phyloP scores from a whole-genome alignment of 2,797 vertebrate species.

The Pelobates cultripes region DNA sequence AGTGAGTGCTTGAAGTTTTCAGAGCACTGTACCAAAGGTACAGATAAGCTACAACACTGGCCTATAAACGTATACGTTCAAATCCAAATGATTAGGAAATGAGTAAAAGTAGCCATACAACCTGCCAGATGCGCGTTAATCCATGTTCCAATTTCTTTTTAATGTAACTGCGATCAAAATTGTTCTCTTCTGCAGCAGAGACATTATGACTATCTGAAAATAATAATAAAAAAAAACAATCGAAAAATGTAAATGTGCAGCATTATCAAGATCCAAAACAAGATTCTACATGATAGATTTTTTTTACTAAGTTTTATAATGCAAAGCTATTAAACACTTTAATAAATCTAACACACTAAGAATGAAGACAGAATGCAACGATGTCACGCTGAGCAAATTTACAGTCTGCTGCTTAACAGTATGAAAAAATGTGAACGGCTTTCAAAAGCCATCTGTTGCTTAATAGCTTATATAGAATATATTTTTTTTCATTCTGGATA shows the following conservation, averaged over 20 bases:
- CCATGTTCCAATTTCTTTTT: constrained; percentile 97
- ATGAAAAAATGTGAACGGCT: not conserved
- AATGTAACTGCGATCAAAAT: constrained; percentile 91
- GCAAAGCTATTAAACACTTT: not conserved
- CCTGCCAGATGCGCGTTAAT: constrained; percentile 97
- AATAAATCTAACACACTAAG: not conserved
- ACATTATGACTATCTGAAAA: constrained; percentile 76
- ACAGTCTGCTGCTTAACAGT: not conserved
- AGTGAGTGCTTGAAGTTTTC: no score
- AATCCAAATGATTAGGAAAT: not conserved
- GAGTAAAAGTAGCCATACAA: constrained; percentile 54
- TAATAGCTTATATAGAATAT: not conserved
- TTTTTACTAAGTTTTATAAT: not conserved
- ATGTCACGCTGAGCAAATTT: constrained; percentile 4
- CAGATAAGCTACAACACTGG: no score
- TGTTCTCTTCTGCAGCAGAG: constrained; percentile 80
- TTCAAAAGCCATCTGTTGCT: not conserved
- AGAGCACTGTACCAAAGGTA: no score
- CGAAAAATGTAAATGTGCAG: constrained; percentile 28
- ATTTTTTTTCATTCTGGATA: no score
- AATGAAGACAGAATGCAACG: not conserved
- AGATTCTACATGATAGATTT: not conserved
- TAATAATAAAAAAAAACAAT: constrained; percentile 43
- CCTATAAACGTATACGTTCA: not conserved
- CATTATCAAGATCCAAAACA: not conserved